These are phyloP conservation scores for Halcyon senegalensis DNA, from an alignment of 2,113 vertebrate genomes.

Conservation along the genomic window DNA sequence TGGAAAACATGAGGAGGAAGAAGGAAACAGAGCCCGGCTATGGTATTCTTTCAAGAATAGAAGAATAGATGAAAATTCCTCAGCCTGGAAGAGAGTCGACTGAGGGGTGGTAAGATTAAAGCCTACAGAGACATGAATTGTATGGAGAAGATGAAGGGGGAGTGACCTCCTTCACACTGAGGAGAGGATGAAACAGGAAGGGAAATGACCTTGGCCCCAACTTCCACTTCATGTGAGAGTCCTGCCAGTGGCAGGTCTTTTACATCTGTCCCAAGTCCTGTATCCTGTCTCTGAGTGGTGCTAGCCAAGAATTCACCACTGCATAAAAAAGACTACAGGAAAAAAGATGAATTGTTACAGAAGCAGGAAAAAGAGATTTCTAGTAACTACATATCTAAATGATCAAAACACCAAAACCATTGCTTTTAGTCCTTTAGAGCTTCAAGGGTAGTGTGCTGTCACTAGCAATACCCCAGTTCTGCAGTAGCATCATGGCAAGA, in stretches of 20 bases:
- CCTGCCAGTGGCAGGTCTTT: background rate
- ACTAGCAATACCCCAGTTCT: background rate
- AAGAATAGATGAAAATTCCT: slow-evolving; percentile 17
- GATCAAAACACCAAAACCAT: background rate
- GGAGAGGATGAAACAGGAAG: slow-evolving; percentile 27
- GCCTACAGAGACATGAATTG: background rate
- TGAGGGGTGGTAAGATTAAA: slow-evolving; percentile 37
- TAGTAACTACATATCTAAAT: background rate
- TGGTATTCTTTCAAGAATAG: slow-evolving; percentile 33
- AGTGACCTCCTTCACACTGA: background rate
- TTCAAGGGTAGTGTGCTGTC: background rate
- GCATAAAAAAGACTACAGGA: background rate
- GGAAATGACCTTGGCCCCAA: background rate
- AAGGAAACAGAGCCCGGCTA: background rate
- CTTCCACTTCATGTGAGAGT: background rate
- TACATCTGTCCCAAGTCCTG: background rate
- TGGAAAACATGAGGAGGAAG: background rate
- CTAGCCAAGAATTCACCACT: background rate
- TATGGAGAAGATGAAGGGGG: slow-evolving; percentile 18
- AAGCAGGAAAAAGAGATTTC: slow-evolving; percentile 8
- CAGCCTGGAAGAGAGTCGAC: background rate
- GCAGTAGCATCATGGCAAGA: background rate
- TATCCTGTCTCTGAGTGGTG: background rate
- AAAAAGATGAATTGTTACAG: slow-evolving; percentile 3
- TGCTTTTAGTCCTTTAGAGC: background rate